Base-by-base conservation (phyloP, 2,888 invertebrate genomes). In the Rotaria socialis region DNA sequence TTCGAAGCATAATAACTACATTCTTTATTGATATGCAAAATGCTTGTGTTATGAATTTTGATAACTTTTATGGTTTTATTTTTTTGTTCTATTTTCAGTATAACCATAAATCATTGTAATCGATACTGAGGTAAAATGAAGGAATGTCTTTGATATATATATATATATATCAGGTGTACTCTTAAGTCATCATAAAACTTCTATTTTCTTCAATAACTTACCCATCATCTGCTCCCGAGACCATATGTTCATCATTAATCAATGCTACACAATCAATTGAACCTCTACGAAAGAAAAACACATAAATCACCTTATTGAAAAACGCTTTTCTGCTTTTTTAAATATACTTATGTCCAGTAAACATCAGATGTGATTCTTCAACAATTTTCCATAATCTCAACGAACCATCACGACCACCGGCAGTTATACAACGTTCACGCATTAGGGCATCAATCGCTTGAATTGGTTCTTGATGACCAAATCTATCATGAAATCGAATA, bases 351-450 rank as follows among this genome's bases (percentile, higher is more conserved):
- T 85, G 80, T 47, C 80, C 80, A n/a, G 43, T 80, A n/a, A 95
- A 97, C 88, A 98, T 95, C 35, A 99, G 92, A 90, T 99, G 98
- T 35, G 97, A 96, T 90, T 98, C 98, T 92, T 98, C 97, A 1
- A 94, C 94, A 87, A 99, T 95, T 91, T 99, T 98, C 97, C 98
- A 99, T 89, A 99, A 93, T 89, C 97, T 93, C 35, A 97, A 92
- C 2, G 95, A 93, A 74, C 94, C 93, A 90, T 99, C 98, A 87
- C 94, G 93, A 7, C 97, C 96, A 27, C 98, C 97, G 35, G 95
- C 93, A 0, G 96, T 95, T 22, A 98, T 93, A 8, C 95, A 95
- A 88, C 96, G 93, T 90, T 97, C 97, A 89, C 94, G 93, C 55
- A 94, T 93, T 87, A 97, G 92, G 19, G 96, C 94, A 92, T 97